phyloP scores from a whole-genome alignment of 1,140 invertebrate genomes.

The Paramacrobiotus metropolitanus region DNA sequence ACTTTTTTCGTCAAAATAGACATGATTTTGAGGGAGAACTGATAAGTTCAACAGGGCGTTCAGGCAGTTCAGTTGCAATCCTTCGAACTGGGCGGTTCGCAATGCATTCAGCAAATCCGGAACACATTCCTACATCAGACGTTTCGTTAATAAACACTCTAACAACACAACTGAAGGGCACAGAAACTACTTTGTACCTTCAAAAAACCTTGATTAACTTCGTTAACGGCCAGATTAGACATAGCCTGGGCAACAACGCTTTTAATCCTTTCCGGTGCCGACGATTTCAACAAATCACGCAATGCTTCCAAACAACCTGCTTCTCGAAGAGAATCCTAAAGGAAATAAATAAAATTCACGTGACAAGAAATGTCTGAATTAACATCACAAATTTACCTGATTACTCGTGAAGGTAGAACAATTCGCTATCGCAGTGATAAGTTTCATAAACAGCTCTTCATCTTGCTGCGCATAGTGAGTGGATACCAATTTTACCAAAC shows the following conservation, averaged over 20 bases:
- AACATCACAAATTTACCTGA: slow-evolving; percentile 20
- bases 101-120: slow-evolving; percentile 17
- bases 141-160: background rate
- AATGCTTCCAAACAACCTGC: slow-evolving; percentile 28
- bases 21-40: slow-evolving; percentile 15
- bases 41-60: slow-evolving; percentile 22
- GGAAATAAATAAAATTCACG: slow-evolving; percentile 13
- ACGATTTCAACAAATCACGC: slow-evolving; percentile 21
- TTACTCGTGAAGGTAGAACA: slow-evolving; percentile 32
- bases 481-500: background rate
- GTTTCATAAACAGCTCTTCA: slow-evolving; percentile 26
- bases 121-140: slow-evolving; percentile 15
- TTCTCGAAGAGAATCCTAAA: slow-evolving; percentile 30
- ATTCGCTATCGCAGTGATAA: slow-evolving; percentile 29
- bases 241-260: slow-evolving; percentile 10
- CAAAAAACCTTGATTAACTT: background rate
- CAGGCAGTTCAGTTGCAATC: slow-evolving; percentile 17
- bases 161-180: background rate
- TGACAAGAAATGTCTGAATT: too few species aligned
- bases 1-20: slow-evolving; percentile 15
- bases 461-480: slow-evolving; percentile 16
- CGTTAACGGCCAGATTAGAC: slow-evolving; percentile 11
- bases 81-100: slow-evolving; percentile 13
- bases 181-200: background rate
- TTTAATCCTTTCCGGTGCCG: slow-evolving; percentile 11